A percentile compares a stretch with the other conserved stretches of the same genome.
Evolutionary conservation across 1,140 invertebrate species (phyloP).

Genomic region (Leptinotarsa texana): DNA sequence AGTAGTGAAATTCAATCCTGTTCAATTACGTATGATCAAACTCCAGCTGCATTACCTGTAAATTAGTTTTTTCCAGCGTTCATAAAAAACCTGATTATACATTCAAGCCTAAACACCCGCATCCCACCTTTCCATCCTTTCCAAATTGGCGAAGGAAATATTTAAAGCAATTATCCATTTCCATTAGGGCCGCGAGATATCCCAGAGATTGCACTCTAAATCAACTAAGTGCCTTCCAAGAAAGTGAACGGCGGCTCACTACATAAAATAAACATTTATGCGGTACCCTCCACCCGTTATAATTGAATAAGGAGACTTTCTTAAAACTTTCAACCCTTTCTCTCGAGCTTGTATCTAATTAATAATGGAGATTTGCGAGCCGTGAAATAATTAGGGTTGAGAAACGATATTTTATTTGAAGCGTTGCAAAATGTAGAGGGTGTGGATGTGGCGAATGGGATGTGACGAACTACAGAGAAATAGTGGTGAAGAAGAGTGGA

Average conservation of each 20-base stretch:
- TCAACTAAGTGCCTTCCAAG: constrained; percentile 27
- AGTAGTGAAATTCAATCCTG: no score
- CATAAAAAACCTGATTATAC: no score
- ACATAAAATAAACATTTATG: constrained; percentile 38
- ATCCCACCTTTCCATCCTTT: not conserved
- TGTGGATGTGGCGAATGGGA: no score
- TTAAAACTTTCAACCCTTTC: constrained; percentile 36
- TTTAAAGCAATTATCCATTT: constrained; percentile 31
- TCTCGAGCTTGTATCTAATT: constrained; percentile 35
- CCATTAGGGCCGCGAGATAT: constrained; percentile 20
- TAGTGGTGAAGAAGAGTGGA: no score
- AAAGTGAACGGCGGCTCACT: constrained; percentile 28
- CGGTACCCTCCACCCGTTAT: constrained; percentile 28
- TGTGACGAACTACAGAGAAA: no score
- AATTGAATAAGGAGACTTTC: constrained; percentile 39
- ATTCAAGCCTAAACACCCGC: not conserved
- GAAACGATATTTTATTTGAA: constrained; percentile 39
- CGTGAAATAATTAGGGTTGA: constrained; percentile 37
- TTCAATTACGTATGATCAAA: no score
- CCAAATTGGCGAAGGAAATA: constrained; percentile 1
- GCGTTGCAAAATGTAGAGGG: not conserved
- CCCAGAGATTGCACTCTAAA: constrained; percentile 31
- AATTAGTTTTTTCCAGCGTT: no score
- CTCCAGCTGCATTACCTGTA: no score
- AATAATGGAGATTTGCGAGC: constrained; percentile 43